Evolutionary conservation across 2,797 vertebrate species (phyloP).

Genomic region (Limnodromus scolopaceus): DNA sequence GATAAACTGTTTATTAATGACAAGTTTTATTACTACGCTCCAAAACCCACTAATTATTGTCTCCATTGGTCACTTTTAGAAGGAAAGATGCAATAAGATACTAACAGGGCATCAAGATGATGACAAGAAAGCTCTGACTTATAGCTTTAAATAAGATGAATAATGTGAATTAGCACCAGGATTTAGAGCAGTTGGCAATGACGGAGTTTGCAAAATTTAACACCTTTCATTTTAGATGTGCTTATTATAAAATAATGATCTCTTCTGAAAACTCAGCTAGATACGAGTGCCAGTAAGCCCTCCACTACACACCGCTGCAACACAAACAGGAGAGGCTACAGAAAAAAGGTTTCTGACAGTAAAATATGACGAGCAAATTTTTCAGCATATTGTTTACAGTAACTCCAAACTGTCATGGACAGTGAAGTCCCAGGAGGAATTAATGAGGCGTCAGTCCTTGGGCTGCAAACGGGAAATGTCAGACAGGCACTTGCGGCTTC

Average conservation of each 20-base stretch:
- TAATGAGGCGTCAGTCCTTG: background rate
- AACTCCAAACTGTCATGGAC: background rate
- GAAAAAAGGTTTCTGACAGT: conserved; percentile 21
- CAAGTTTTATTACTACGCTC: conserved; percentile 27
- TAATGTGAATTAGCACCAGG: conserved; percentile 54
- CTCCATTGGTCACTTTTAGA: conserved; percentile 37
- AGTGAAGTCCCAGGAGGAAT: background rate
- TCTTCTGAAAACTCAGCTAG: background rate
- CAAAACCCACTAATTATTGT: conserved; percentile 32
- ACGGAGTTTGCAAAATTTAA: conserved; percentile 45
- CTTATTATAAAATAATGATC: conserved; percentile 56
- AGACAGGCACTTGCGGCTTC: background rate
- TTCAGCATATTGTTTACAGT: conserved; percentile 39
- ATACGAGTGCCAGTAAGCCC: background rate
- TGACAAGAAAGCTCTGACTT: conserved; percentile 44
- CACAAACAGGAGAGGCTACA: background rate
- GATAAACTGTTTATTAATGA: conserved; percentile 44
- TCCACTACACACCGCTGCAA: background rate
- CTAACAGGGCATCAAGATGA: background rate
- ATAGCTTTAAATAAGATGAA: conserved; percentile 45
- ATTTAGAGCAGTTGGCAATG: conserved; percentile 24
- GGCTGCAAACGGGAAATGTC: background rate
- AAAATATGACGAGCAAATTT: background rate
- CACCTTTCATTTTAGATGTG: conserved; percentile 36
- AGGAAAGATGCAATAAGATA: conserved; percentile 29